These are phyloP conservation scores for Diarsia brunnea DNA, from an alignment of 2,888 invertebrate species.

Conservation along the genomic window DNA sequence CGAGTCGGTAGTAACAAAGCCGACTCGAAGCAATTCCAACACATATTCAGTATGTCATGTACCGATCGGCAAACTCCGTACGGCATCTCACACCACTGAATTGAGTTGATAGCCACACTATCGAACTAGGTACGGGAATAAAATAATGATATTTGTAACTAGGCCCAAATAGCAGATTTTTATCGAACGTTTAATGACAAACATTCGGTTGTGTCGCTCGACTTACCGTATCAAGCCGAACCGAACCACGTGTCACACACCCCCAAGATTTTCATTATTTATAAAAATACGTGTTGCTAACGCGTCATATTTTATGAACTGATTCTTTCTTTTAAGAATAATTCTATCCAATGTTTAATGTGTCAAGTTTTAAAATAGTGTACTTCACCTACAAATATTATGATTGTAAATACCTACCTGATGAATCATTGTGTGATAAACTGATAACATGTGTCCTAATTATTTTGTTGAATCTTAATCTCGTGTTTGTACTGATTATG, in stretches of 20 bases:
- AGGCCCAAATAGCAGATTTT: too few species aligned
- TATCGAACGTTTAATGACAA: not conserved
- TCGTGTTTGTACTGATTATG: conserved; percentile 28
- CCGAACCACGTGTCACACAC: not conserved
- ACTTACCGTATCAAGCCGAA: not conserved
- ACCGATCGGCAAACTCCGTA: not conserved
- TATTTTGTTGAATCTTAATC: conserved; percentile 15
- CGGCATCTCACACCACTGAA: not conserved
- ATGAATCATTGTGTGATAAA: conserved; percentile 26
- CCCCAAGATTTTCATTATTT: not conserved
- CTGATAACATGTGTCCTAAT: conserved; percentile 40
- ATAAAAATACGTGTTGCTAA: not conserved
- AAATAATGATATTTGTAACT: too few species aligned
- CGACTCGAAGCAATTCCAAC: not conserved
- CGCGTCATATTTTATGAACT: too few species aligned
- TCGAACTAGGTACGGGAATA: too few species aligned
- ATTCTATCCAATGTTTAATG: not conserved
- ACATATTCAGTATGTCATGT: not conserved
- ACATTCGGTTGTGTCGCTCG: not conserved
- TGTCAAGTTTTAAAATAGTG: conserved; percentile 15
- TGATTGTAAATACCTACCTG: not conserved
- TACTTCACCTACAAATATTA: conserved; percentile 12
- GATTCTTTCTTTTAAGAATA: not conserved
- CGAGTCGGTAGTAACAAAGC: not conserved
- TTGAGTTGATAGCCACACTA: too few species aligned